Evolutionary conservation across 1,140 invertebrate genomes (phyloP), one percentile per base, ranked within the genome.

Genomic region (Heliconius melpomene): DNA sequence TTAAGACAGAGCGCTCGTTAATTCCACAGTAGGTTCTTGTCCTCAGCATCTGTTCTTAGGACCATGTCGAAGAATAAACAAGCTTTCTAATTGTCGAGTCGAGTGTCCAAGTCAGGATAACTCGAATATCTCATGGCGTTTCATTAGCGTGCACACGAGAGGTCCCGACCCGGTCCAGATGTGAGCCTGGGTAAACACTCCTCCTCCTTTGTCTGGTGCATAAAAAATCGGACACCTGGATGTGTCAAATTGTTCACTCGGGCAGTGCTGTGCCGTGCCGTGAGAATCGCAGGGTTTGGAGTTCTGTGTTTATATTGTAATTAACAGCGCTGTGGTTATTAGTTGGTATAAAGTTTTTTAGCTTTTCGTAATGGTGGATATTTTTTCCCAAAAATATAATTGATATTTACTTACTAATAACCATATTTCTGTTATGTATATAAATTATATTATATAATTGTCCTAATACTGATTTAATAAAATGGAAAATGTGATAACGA

Each of bases 141-240:
- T 93, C 87, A 93, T 94, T 94, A 94, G 91, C 93, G 89, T 78
- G 77, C 82, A 84, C 83, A 89, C 87, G 92, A 93, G 92, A 93
- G 88, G 91, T 83, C 83, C 88, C 86, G 75, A 87, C 84, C 70
- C 46, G 66, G 50, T 73, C 91, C 92, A 94, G 92, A 93, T 94
- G 93, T 91, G 90, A 90, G 86, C 87, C 85, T 87, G 91, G 86
- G 90, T 84, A 93, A 92, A 93, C 87, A 92, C 85, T 83, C 84
- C 88, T 84, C 82, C 84, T 85, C 86, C 84, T 90, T 92, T 90
- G 90, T 91, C 85, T 87, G 86, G 71, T 79, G 83, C 77, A 89
- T 90, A 94, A 94, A 94, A 94, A 94, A 89, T 89, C 74, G 90
- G 88, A 93, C 92, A 94, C 93, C 93, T 94, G 92, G 91, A 93